These are phyloP conservation scores for Blomia tropicalis DNA, from an alignment of 2,888 invertebrate species.

Conservation along the genomic window DNA sequence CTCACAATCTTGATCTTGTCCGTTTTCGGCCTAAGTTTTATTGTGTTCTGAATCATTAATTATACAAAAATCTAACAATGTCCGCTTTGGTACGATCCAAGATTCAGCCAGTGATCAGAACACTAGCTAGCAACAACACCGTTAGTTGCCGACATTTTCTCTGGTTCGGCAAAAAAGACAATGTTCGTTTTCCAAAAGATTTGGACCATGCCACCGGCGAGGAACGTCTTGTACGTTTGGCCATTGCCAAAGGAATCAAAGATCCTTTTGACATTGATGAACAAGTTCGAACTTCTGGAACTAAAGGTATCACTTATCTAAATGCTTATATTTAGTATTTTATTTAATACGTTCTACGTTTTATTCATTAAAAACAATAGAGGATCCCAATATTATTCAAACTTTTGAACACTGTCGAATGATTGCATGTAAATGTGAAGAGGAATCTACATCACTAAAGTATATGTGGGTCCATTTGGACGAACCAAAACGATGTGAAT, in stretches of 20 bases:
- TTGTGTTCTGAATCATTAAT: background rate
- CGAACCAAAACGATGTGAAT: conserved; percentile 74
- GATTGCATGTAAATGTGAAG: conserved; percentile 89
- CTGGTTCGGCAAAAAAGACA: conserved; percentile 20
- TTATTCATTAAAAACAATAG: conserved; percentile 33
- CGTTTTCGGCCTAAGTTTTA: background rate
- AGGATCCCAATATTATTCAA: conserved; percentile 69
- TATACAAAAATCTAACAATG: background rate
- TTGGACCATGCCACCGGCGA: conserved; percentile 82
- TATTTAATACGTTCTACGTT: background rate
- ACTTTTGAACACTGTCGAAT: conserved; percentile 75
- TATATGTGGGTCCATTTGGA: conserved; percentile 93
- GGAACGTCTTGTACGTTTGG: conserved; percentile 74
- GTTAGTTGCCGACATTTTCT: conserved; percentile 1
- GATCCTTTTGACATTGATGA: conserved; percentile 51
- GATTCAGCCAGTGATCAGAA: conserved; percentile 7
- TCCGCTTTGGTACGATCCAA: background rate
- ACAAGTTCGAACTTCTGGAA: conserved; percentile 59
- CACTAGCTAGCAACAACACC: background rate
- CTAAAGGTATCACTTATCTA: conserved; percentile 40
- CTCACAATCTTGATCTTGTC: background rate
- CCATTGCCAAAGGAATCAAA: conserved; percentile 60
- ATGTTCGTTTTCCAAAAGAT: conserved; percentile 54
- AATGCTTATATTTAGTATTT: background rate
- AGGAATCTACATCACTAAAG: conserved; percentile 68